Evolutionary conservation across 2,888 invertebrate genomes (phyloP), one percentile per base, ranked within the genome.

Genomic region (Polietes domitor): DNA sequence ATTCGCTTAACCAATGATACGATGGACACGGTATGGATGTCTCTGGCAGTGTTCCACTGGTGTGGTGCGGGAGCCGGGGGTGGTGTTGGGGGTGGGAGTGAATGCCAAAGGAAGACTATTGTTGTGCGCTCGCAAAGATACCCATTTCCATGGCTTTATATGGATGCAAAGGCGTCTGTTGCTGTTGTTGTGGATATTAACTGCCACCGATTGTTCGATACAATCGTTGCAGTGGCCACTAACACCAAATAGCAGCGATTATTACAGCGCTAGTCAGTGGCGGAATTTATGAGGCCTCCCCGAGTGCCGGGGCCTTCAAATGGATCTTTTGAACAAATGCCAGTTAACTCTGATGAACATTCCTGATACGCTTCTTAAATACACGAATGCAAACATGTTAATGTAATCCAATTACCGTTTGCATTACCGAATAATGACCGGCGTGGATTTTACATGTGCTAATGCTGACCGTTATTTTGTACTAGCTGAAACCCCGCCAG

Each of bases 111-210:
- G 68, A 68, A 68, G 37, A 68, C 37, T 21, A 68, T 61, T 61
- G 61, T 32, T 61, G 32, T 28, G 28, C 61, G 28, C 28, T 61
- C 28, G 28, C 61, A 61, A 61, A 41, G 47, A 72, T 76, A 47
- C 63, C 68, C 80, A 55, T 53, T 50, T 70, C 55, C 76, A 55
- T 75, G 71, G 37, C 84, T 81, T 76, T 76, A 79, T 81, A 79
- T 81, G 84, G 81, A 12, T 65, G 76, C 72, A 72, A 77, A 80
- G 75, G 80, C 83, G 63, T 84, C 80, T 68, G 43, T 12, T 41
- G 65, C 77, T 53, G 77, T 77, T 78, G 78, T 76, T 84, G 78
- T 76, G 74, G 71, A 55, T 71, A 71, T 61, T 71, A 75, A 47
- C 26, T 68, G 68, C 68, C 41, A 68, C 68, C 24, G 68, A 41